Conservation (phyloP, 1,140 invertebrate genomes). For the Latrodectus geometricus region DNA sequence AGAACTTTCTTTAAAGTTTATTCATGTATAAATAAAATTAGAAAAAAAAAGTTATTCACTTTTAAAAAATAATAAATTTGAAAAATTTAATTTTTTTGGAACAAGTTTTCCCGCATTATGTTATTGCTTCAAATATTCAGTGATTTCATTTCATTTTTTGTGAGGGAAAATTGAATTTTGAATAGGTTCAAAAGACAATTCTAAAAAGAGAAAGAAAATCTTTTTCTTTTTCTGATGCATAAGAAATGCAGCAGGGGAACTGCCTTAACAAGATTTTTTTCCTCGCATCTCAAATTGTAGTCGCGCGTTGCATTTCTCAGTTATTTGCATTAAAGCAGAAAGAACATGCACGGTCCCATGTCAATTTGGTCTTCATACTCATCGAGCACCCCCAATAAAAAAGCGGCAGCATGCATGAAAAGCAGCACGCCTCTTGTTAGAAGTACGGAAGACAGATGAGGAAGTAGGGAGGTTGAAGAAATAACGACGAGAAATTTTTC, state of each 20-base stretch:
- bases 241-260: constrained; percentile 37
- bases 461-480: neutral
- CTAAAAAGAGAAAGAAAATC: neutral
- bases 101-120: neutral
- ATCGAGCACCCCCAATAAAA: neutral
- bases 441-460: neutral
- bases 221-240: constrained; percentile 6
- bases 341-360: constrained; percentile 22
- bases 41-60: too few species aligned
- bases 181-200: neutral
- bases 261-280: constrained; percentile 45
- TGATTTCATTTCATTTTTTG: neutral
- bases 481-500: constrained; percentile 3
- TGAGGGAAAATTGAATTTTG: neutral
- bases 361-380: constrained; percentile 17
- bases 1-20: too few species aligned
- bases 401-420: constrained; percentile 34
- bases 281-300: constrained; percentile 9
- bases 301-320: constrained; percentile 8
- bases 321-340: constrained; percentile 34
- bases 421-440: constrained; percentile 33
- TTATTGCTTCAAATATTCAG: neutral
- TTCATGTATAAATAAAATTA: too few species aligned
- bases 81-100: neutral
- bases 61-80: too few species aligned